Conservation (phyloP, 2,113 vertebrate species). For the Tyto alba region DNA sequence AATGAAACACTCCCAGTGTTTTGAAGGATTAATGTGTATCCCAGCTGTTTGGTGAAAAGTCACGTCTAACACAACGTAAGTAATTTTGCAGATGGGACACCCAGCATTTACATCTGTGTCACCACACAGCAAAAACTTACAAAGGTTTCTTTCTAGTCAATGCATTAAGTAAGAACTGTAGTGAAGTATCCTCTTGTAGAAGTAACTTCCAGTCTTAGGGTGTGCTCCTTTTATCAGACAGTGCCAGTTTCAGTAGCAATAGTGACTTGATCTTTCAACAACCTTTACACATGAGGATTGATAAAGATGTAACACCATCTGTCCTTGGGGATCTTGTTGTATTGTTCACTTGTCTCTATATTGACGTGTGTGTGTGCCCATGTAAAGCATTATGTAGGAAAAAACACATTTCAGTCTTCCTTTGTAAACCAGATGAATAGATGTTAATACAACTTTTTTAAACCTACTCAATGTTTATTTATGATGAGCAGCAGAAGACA, state of each 20-base stretch:
- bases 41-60: not conserved
- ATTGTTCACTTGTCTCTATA: not conserved
- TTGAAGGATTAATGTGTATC: not conserved
- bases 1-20: not conserved
- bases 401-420: not conserved
- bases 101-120: not conserved
- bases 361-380: rapidly evolving
- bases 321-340: not conserved
- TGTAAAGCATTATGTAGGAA: not conserved
- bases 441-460: not conserved
- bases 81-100: not conserved
- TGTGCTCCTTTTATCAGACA: not conserved
- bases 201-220: not conserved
- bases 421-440: not conserved
- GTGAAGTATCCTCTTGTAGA: not conserved
- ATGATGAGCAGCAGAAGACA: not conserved
- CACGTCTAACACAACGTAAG: not conserved
- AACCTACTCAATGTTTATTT: not conserved
- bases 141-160: not conserved
- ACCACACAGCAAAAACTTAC: not conserved
- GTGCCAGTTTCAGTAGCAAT: not conserved
- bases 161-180: not conserved
- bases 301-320: not conserved
- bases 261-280: not conserved
- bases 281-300: not conserved